Base-by-base conservation (phyloP, 2,113 vertebrate genomes). In the Daubentonia madagascariensis region DNA sequence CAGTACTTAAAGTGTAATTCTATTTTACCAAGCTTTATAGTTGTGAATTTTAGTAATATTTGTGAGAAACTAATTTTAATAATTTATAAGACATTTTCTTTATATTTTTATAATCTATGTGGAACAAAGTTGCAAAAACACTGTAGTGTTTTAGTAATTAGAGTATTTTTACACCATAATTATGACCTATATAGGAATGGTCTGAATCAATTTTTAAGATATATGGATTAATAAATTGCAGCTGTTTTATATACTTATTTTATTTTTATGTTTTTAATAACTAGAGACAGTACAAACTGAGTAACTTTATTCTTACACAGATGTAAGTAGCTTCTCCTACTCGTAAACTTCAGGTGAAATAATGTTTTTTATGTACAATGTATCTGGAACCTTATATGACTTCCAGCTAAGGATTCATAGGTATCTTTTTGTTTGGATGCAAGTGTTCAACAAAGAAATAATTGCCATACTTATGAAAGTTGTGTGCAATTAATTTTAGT, bases 171-270 rank as follows among this genome's bases (percentile, higher is more conserved):
- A 93, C 23, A 50, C 14, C 32, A n/a, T 30, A 89, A 94, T 96
- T 92, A 85, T 86, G 40, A 67, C 30, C 40, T 87, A 61, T 48
- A 40, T 54, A 84, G 70, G 52, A 94, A 78, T 68, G 20, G 10
- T 48, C 48, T 96, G 11, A 96, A 37, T 91, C 86, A 67, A 50
- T 96, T 85, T 95, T 94, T 30, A 96, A 92, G 73, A 80, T 94
- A 73, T 65, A 73, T 52, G 78, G 76, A 61, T 96, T 85, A 73
- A 88, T 65, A 90, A 45, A 88, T 85, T 79, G 32, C 7, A 59
- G 13, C 84, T 95, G 16, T 84, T 8, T 70, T 95, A 67, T 84
- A 76, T 81, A 90, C 79, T 85, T 80, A 93, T n/a, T 73, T 91
- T 37, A 88, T 57, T 52, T 88, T 78, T 12, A 88, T 63, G 59